Evolutionary conservation across 1,140 invertebrate species (phyloP), one percentile per base, ranked within the genome.

Genomic region (Eriosoma lanigerum): DNA sequence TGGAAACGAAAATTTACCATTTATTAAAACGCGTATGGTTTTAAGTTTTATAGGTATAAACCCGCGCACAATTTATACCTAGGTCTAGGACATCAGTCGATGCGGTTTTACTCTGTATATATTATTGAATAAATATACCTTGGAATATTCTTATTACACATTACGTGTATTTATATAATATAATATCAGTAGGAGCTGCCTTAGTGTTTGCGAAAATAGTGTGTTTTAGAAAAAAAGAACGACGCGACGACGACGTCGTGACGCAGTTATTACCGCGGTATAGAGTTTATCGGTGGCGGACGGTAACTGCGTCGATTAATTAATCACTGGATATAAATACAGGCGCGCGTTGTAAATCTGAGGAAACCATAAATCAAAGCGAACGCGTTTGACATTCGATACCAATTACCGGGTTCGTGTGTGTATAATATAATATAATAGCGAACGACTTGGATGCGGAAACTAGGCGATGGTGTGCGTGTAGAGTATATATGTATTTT

Each of bases 311-410:
- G n/a, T 78, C 75, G 75, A 78, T 78, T 78, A 78, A 78, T 78
- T 78, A 78, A 78, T 78, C 75, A 78, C 75, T 4, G 32, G 3
- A 38, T 38, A 38, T 38, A 4, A 38, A 38, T 38, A 38, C 32
- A 8, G 3, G 32, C 8, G 32, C 32, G 32, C 32, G 1, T n/a
- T 9, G 75, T 60, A 78, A 78, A 78, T 56, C 75, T 56, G 75
- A 78, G 56, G 62, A 78, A 60, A 62, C 75, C 75, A 78, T 78
- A 78, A 78, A 78, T 78, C 75, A 78, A 78, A 21, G 56, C 12
- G 32, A 78, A 13, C 75, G 75, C 75, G 75, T 78, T 78, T 78
- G 75, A 78, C 75, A 78, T 78, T 62, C 38, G 75, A 78, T 78
- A 78, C 75, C 56, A 78, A 78, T 78, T 78, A 78, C 56, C 6